Base-by-base conservation (phyloP, 2,797 vertebrate genomes). In the Notoglanidium macrostoma region DNA sequence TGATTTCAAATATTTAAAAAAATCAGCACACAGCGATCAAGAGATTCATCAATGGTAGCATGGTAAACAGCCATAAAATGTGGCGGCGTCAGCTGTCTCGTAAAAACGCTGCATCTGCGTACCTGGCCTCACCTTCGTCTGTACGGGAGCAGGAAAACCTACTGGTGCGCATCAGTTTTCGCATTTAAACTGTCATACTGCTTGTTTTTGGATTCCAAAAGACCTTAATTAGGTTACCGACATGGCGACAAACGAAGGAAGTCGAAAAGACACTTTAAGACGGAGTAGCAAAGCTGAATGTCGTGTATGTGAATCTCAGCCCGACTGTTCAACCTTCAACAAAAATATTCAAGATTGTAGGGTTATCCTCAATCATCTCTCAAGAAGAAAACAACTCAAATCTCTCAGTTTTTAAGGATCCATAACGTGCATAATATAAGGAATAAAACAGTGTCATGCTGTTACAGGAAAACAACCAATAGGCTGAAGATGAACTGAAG, bases 51-150 rank as follows among this genome's bases (percentile, higher is more conserved):
- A 46, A 29, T 35, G 73, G 61, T 35, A 70, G 72, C 67, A 78
- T 29, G 12, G 83, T 73, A 65, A 90, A 63, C 29, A 32, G 35
- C 65, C 83, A 84, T 88, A 90, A 85, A 89, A 85, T 5, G 32
- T 49, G 29, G 80, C 77, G 83, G 67, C 86, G 51, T 86, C 87
- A 86, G 14, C 44, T 15, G 35, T 65, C 78, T 44, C 63, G 81
- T 85, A 90, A 88, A 88, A 82, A 61, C 49, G 55, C 68, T 79
- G 32, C 54, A 54, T 40, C 35, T 49, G 70, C 26, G 11, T 21
- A 51, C 23, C 73, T 54, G 73, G 54, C 23, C 73, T 76, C 73
- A 77, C 11, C 19, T 59, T 11, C 19, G 9, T 55, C 32, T 59
- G 77, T 54, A 76, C 70, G 51, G 0, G 26, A 51, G 46, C 1